These are phyloP conservation scores for Hypomesus transpacificus DNA, from an alignment of 2,113 vertebrate species.

Conservation along the genomic window DNA sequence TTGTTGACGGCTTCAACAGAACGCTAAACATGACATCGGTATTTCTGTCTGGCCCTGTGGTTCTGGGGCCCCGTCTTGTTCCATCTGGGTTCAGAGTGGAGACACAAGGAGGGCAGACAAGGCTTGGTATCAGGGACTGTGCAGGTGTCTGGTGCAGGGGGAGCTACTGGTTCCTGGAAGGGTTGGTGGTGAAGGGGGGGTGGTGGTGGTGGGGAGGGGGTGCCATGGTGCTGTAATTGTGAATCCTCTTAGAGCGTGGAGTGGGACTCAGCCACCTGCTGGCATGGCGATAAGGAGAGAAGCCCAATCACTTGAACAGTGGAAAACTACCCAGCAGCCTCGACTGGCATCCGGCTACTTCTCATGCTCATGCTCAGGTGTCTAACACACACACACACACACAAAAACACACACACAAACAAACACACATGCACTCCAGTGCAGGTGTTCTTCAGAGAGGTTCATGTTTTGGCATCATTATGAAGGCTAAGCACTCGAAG, in stretches of 20 bases:
- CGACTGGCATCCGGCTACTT: constrained; percentile 33
- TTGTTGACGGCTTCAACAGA: constrained; percentile 31
- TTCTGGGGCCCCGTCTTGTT: constrained; percentile 18
- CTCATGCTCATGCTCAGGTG: constrained; percentile 34
- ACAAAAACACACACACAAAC: background rate
- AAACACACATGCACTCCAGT: no score
- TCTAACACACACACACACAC: constrained; percentile 37
- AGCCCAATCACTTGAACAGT: constrained; percentile 46
- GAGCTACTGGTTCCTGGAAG: constrained; percentile 9
- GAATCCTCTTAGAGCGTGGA: constrained; percentile 42
- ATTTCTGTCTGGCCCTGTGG: constrained; percentile 10
- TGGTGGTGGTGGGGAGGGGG: constrained; percentile 8
- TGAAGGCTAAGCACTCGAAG: constrained; percentile 1
- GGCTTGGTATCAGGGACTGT: constrained; percentile 57
- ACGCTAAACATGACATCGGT: no score
- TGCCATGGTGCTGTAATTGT: constrained; percentile 42
- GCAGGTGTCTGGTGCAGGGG: constrained; percentile 57
- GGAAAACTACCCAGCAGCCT: constrained; percentile 27
- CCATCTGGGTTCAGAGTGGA: constrained; percentile 29
- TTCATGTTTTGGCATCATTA: no score
- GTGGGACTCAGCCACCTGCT: constrained; percentile 48
- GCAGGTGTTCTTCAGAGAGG: no score
- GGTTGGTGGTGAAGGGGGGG: constrained; percentile 3
- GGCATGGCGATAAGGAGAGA: constrained; percentile 50
- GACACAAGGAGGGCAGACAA: constrained; percentile 39